Percentiles rank a stretch among this genome's conserved stretches.
Conservation (phyloP, 2,113 vertebrate species). For the Sitta europaea region DNA sequence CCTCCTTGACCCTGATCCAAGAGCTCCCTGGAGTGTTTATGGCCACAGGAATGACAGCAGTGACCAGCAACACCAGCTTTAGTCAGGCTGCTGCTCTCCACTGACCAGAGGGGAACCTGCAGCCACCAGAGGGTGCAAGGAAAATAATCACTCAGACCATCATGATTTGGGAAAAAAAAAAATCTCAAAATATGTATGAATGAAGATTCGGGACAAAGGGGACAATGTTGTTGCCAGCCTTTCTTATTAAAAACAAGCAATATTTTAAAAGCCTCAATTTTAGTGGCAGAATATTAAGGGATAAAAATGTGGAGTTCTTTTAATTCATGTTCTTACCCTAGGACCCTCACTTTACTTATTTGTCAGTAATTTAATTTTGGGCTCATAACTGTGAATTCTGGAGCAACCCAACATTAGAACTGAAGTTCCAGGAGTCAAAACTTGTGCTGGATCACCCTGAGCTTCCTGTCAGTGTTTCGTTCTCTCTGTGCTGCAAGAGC, state of each 20-base stretch:
- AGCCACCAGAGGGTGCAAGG: background rate
- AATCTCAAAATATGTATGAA: background rate
- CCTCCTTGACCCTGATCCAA: background rate
- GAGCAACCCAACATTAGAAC: background rate
- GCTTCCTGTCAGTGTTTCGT: background rate
- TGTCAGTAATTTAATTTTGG: background rate
- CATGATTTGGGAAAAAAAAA: background rate
- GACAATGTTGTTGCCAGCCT: background rate
- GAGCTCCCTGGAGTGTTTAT: background rate
- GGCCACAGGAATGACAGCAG: background rate
- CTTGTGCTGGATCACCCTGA: background rate
- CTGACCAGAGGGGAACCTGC: background rate
- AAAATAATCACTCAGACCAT: background rate
- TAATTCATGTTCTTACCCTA: background rate
- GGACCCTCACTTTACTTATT: background rate
- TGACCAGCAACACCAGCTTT: fast-evolving
- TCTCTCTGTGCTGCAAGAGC: too few relatives aligned
- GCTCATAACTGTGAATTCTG: background rate
- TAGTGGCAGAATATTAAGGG: background rate
- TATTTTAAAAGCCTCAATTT: background rate
- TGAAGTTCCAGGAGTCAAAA: background rate
- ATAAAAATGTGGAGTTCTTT: background rate
- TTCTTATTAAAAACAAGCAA: background rate
- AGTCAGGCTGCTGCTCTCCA: background rate
- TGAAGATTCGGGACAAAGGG: background rate